A percentile compares a stretch with the other conserved stretches of the same genome.
These are phyloP conservation scores for Melanophora roralis DNA, from an alignment of 2,888 invertebrate genomes.

Conservation along the genomic window DNA sequence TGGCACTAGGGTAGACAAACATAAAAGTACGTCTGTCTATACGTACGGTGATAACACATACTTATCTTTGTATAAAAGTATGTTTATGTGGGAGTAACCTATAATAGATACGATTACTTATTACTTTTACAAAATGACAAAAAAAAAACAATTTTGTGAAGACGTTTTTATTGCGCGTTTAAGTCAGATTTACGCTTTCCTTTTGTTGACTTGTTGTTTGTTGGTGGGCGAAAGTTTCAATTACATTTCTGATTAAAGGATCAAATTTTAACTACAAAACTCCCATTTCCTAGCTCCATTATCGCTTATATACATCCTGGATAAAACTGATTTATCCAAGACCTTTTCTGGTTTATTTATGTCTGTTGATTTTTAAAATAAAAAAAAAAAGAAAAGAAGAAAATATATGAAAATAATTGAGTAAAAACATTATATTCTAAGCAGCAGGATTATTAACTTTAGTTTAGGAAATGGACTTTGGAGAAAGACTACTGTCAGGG, in stretches of 20 bases:
- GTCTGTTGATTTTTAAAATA: too few species aligned
- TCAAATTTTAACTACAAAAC: slow-evolving; percentile 23
- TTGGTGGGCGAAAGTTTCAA: slow-evolving; percentile 53
- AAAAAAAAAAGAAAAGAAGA: too few species aligned
- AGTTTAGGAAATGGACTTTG: too few species aligned
- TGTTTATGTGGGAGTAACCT: slow-evolving; percentile 54
- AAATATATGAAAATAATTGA: too few species aligned
- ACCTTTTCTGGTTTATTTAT: too few species aligned
- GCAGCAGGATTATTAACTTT: too few species aligned
- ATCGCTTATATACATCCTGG: not conserved
- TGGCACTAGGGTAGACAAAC: slow-evolving; percentile 32
- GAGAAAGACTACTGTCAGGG: too few species aligned
- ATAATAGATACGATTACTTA: slow-evolving; percentile 23
- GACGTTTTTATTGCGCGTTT: not conserved
- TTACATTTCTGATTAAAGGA: slow-evolving; percentile 48
- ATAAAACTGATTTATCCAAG: not conserved
- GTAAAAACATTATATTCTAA: too few species aligned
- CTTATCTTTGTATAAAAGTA: not conserved
- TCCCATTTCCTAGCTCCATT: slow-evolving; percentile 48
- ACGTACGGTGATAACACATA: too few species aligned
- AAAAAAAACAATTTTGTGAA: slow-evolving; percentile 5
- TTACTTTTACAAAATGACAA: not conserved
- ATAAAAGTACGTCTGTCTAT: not conserved
- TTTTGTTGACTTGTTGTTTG: slow-evolving; percentile 19
- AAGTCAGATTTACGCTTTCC: not conserved